Evolutionary conservation across 2,888 invertebrate species (phyloP), one percentile per base, ranked within the genome.

Genomic region (Torymus aiolomorphi): DNA sequence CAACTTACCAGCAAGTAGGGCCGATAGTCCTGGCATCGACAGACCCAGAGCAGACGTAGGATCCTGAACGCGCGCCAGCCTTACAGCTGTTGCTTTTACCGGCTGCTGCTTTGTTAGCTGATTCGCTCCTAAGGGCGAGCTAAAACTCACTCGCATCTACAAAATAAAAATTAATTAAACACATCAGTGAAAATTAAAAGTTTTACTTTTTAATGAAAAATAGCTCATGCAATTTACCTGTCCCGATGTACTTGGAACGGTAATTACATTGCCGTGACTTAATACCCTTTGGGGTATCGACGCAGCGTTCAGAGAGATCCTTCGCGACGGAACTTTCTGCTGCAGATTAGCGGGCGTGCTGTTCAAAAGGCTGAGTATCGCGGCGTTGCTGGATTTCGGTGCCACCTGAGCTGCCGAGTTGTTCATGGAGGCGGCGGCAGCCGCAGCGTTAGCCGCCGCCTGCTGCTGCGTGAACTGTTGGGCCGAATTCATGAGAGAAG

Each of bases 381-480:
- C 95, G 2, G 95, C 94, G 88, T 95, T 95, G 81, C 90, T 91
- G 78, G 89, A 91, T 59, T 92, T 91, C 42, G 92, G 82, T 82
- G 86, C 86, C 84, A 87, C 88, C 76, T 85, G 85, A 79, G 85
- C 85, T 75, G 83, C 88, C 75, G 86, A 91, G 82, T 91, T 93
- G 31, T 91, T 92, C 54, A 88, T 87, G 52, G 78, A 69, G 18
- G 81, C 79, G 16, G 81, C 81, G 1, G 80, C 78, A 12, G 79
- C 79, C 8, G 79, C 79, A 14, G 74, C 74, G 42, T 70, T 85
- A 91, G 90, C 91, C 81, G 90, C 90, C 82, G 91, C 92, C 84
- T 94, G 95, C 88, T 95, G 94, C 87, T 95, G 95, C 88, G 94
- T 94, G 89, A 95, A 95, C 88, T 96, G 95, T 89, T 96, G 95